These are phyloP conservation scores for Mnemiopsis leidyi DNA, from an alignment of 37 sponge, comb jelly and placozoan species.

Conservation along the genomic window DNA sequence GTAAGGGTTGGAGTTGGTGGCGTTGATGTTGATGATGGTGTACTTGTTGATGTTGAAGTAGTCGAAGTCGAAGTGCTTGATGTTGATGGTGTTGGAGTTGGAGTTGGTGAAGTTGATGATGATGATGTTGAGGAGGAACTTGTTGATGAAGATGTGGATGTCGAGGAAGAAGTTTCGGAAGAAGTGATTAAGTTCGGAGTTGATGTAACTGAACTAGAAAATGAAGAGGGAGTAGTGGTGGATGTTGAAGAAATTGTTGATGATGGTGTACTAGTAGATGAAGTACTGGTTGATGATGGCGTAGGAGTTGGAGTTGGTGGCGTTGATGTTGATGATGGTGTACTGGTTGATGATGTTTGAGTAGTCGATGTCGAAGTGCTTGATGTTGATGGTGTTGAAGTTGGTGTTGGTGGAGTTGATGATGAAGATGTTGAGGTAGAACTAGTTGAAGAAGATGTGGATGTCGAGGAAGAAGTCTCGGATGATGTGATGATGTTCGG, in stretches of 20 bases:
- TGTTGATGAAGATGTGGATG: background rate
- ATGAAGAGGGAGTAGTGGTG: background rate
- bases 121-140: background rate
- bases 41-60: background rate
- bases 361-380: background rate
- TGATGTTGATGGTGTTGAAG: background rate
- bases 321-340: background rate
- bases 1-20: background rate
- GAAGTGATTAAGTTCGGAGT: background rate
- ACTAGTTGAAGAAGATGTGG: background rate
- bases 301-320: background rate
- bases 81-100: background rate
- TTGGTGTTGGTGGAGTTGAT: background rate
- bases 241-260: background rate
- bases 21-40: background rate
- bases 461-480: background rate
- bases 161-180: background rate
- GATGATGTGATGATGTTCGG: background rate
- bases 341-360: background rate
- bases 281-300: background rate
- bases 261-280: background rate
- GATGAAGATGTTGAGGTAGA: background rate
- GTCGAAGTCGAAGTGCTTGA: background rate
- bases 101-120: background rate
- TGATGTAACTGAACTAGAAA: background rate